Evolutionary conservation across 2,888 invertebrate species (phyloP).

Genomic region (Melipona bicolor): DNA sequence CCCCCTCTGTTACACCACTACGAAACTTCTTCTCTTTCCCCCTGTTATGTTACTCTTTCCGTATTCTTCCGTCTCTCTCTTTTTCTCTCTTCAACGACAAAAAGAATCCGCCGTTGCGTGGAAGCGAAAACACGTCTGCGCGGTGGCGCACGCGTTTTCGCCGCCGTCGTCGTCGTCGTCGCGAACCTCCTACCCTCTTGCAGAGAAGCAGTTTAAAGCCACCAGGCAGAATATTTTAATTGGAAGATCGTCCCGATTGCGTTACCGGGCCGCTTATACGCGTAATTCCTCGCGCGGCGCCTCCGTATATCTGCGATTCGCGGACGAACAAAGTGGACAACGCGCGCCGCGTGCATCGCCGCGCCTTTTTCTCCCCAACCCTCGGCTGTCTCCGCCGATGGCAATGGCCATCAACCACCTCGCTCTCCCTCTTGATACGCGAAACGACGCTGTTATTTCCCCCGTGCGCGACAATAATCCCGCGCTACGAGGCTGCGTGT

Average conservation of each 20-base stretch:
- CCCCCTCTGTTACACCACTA: neutral
- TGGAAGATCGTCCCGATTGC: slow-evolving; percentile 70
- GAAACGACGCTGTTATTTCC: slow-evolving; percentile 49
- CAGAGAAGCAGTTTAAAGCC: slow-evolving; percentile 68
- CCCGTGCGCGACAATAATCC: slow-evolving; percentile 41
- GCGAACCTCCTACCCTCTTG: slow-evolving; percentile 21
- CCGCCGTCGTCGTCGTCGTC: slow-evolving; percentile 5
- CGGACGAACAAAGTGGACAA: slow-evolving; percentile 59
- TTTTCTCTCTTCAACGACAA: slow-evolving; percentile 41
- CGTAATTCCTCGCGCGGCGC: slow-evolving; percentile 61
- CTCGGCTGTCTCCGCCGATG: neutral
- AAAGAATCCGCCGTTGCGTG: slow-evolving; percentile 63
- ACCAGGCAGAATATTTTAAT: slow-evolving; percentile 73
- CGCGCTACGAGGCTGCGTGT: neutral
- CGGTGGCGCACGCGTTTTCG: slow-evolving; percentile 39
- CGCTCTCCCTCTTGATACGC: neutral
- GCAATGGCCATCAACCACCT: neutral
- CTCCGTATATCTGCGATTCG: slow-evolving; percentile 58
- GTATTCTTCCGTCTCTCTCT: neutral
- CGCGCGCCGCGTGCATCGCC: slow-evolving; percentile 6
- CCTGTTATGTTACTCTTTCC: neutral
- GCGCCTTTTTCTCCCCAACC: neutral
- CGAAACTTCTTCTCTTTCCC: neutral
- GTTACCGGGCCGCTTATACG: slow-evolving; percentile 52
- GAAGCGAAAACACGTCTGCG: slow-evolving; percentile 44